Conservation (phyloP, 2,797 vertebrate genomes). For the Enteromius treurensis region DNA sequence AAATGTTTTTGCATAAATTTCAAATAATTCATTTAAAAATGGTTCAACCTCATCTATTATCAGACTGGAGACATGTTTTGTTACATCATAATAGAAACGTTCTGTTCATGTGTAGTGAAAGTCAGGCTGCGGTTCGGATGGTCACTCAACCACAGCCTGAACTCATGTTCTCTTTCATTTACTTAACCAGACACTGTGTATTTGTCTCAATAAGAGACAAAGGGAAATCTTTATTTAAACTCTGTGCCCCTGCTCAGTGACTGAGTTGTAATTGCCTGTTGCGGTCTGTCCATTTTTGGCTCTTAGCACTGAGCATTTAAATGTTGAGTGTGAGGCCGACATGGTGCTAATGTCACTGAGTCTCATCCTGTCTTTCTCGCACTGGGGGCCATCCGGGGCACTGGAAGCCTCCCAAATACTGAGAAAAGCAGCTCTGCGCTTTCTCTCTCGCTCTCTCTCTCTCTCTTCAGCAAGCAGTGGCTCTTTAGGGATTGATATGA, state of each 20-base stretch:
- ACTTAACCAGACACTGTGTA: slow-evolving; percentile 26
- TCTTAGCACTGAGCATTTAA: slow-evolving; percentile 18
- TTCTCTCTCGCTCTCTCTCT: not conserved
- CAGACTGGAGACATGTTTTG: not conserved
- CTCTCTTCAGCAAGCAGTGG: not conserved
- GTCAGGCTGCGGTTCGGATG: not conserved
- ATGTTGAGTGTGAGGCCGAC: slow-evolving; percentile 15
- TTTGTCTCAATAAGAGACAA: slow-evolving; percentile 17
- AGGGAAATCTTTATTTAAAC: slow-evolving; percentile 39
- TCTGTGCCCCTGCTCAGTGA: slow-evolving; percentile 20
- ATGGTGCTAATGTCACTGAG: slow-evolving; percentile 43
- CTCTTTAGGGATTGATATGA: slow-evolving; percentile 43
- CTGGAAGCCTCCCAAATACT: slow-evolving; percentile 31
- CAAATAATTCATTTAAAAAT: not conserved
- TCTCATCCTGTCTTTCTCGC: slow-evolving; percentile 24
- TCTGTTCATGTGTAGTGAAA: not conserved
- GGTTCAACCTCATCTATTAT: not conserved
- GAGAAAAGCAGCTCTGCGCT: slow-evolving; percentile 1
- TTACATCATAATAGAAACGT: slow-evolving; percentile 12
- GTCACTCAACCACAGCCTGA: not conserved
- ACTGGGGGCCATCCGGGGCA: slow-evolving; percentile 20
- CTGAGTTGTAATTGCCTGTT: slow-evolving; percentile 39
- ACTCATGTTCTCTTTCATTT: slow-evolving; percentile 21
- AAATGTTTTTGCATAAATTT: not conserved
- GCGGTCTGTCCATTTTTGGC: slow-evolving; percentile 13